phyloP scores from a whole-genome alignment of 2,113 vertebrate genomes.

The Macquaria ambigua region DNA sequence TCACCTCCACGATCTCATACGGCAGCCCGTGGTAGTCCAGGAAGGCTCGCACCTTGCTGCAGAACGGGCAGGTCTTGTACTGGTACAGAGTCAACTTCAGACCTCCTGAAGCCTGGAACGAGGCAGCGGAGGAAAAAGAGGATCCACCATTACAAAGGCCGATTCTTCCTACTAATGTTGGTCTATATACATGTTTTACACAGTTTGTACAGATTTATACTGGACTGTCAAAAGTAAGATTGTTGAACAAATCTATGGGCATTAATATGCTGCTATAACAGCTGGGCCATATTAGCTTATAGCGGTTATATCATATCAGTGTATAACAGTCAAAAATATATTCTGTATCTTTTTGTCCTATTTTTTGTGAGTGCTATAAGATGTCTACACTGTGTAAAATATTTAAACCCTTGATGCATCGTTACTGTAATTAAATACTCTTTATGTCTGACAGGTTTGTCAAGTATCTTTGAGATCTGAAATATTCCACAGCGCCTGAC shows the following conservation, averaged over 20 bases:
- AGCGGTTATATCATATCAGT: too few relatives aligned
- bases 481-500: too few relatives aligned
- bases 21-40: conserved; percentile 93
- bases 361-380: neutral
- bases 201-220: neutral
- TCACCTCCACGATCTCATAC: conserved; percentile 96
- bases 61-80: conserved; percentile 98
- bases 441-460: too few relatives aligned
- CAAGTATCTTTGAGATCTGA: neutral
- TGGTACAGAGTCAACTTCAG: conserved; percentile 93
- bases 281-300: too few relatives aligned
- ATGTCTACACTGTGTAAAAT: neutral
- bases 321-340: too few relatives aligned
- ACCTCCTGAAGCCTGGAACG: conserved; percentile 56
- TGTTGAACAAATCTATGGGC: neutral
- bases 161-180: too few relatives aligned
- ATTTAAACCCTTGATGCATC: too few relatives aligned
- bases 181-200: too few relatives aligned
- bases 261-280: neutral
- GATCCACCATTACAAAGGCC: neutral
- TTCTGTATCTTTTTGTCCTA: neutral
- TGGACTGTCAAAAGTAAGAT: neutral
- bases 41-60: conserved; percentile 97
- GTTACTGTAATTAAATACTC: too few relatives aligned
- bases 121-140: neutral